Percentiles rank a stretch among this genome's conserved stretches.
phyloP scores from a whole-genome alignment of 2,797 vertebrate genomes.

The Sebastes oblongus region DNA sequence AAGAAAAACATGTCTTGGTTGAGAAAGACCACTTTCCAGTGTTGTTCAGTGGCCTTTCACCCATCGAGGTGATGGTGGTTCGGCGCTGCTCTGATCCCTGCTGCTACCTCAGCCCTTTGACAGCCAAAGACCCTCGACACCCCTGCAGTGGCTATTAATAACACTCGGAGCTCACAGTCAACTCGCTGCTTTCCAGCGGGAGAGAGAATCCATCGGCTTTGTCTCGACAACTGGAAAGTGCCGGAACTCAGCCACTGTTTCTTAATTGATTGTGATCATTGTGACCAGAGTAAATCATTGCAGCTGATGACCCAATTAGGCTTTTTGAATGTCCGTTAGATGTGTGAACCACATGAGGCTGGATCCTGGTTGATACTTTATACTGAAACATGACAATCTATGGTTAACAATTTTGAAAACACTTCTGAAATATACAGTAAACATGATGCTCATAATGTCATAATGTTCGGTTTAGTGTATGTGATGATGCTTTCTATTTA shows the following conservation, averaged over 20 bases:
- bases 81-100: conserved; percentile 3
- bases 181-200: conserved; percentile 41
- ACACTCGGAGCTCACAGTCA: conserved; percentile 38
- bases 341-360: background rate
- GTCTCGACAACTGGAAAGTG: conserved; percentile 57
- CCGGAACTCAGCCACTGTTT: conserved; percentile 40
- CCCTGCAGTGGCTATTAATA: conserved; percentile 71
- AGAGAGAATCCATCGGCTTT: conserved; percentile 39
- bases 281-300: conserved; percentile 38
- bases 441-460: background rate
- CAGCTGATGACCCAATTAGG: conserved; percentile 37
- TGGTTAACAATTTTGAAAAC: background rate
- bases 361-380: background rate
- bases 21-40: background rate
- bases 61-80: conserved; percentile 23
- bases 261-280: conserved; percentile 54
- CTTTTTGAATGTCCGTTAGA: background rate
- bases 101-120: conserved; percentile 43
- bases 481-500: background rate
- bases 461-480: background rate
- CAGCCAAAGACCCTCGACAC: conserved; percentile 52
- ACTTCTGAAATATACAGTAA: background rate
- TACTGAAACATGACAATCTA: background rate
- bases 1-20: conserved; percentile 6
- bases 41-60: conserved; percentile 24